phyloP scores from a whole-genome alignment of 2,113 vertebrate genomes.

The Eolophus roseicapilla region DNA sequence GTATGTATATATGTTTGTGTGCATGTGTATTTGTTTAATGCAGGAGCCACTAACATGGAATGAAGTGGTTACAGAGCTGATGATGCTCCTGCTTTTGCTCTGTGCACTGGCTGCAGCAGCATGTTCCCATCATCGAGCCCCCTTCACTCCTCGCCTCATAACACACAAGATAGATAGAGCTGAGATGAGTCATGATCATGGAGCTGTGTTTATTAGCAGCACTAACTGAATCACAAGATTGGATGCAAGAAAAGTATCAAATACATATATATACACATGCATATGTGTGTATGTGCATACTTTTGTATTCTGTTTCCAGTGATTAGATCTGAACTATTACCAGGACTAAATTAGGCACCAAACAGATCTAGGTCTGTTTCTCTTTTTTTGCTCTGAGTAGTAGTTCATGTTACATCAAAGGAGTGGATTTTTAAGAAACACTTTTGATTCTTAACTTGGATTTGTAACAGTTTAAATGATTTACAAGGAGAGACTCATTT shows the following conservation, averaged over 20 bases:
- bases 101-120: background rate
- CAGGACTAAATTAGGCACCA: background rate
- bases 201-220: slow-evolving; percentile 9
- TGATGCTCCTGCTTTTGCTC: background rate
- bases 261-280: background rate
- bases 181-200: background rate
- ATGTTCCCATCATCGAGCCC: background rate
- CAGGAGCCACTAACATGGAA: background rate
- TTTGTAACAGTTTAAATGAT: slow-evolving; percentile 48
- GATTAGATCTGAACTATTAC: background rate
- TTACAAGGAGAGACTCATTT: slow-evolving; percentile 23
- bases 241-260: background rate
- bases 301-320: background rate
- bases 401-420: background rate
- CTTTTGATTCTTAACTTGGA: slow-evolving; percentile 10
- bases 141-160: background rate
- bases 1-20: background rate
- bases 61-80: background rate
- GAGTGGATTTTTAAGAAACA: background rate
- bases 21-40: background rate
- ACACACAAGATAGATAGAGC: background rate
- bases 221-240: background rate
- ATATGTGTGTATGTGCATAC: background rate
- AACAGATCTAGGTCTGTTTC: background rate
- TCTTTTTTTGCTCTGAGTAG: background rate